Conservation (phyloP, 2,797 vertebrate species). For the Tamandua tetradactyla region DNA sequence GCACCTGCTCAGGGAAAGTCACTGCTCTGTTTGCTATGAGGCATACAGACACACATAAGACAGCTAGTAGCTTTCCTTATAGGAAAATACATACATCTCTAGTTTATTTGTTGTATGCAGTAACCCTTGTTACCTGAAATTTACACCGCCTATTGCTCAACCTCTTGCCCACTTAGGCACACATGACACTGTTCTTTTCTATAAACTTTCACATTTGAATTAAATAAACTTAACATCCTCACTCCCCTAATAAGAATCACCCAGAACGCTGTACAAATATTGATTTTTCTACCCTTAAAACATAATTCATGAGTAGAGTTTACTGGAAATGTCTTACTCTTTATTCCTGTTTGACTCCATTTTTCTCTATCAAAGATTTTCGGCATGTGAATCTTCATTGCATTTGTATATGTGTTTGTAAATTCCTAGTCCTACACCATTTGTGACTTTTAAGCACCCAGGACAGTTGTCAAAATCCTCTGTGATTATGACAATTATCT, state of each 20-base stretch:
- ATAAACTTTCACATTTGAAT: background rate
- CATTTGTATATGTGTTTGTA: background rate
- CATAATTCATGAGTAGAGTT: background rate
- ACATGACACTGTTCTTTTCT: background rate
- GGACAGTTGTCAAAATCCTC: background rate
- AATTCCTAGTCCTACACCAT: rapidly evolving
- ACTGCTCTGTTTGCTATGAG: background rate
- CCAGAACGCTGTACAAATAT: background rate
- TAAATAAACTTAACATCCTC: background rate
- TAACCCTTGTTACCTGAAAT: background rate
- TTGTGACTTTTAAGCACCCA: background rate
- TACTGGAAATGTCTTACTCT: background rate
- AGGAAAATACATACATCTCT: background rate
- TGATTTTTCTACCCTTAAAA: background rate
- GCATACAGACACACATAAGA: background rate
- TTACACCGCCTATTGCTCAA: background rate
- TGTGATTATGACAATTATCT: background rate
- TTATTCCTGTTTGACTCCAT: background rate
- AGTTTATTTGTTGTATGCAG: background rate
- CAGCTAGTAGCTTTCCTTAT: background rate
- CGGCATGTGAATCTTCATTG: background rate
- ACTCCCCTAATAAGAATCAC: background rate
- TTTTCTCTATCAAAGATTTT: background rate
- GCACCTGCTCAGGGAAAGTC: background rate
- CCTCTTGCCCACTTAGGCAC: background rate